These are phyloP conservation scores for Sebastes glaucus DNA, from an alignment of 2,797 vertebrate species.

Conservation along the genomic window DNA sequence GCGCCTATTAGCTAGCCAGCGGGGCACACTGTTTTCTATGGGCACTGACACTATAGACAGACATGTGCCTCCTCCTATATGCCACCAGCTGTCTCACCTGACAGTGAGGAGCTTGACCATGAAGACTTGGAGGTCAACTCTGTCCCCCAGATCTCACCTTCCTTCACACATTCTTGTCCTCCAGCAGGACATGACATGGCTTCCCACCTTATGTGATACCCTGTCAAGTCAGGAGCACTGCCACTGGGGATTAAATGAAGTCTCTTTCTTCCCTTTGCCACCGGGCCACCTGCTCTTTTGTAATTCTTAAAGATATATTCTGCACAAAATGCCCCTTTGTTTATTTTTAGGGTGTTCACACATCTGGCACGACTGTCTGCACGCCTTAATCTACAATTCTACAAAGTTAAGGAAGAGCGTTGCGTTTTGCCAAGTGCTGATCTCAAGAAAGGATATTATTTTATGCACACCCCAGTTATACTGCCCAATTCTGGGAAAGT, in stretches of 20 bases:
- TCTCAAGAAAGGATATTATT: constrained; percentile 40
- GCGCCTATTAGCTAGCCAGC: too few species aligned
- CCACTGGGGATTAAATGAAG: background rate
- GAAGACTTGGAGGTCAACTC: too few species aligned
- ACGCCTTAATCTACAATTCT: background rate
- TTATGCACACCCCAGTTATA: constrained; percentile 11
- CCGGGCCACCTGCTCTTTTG: background rate
- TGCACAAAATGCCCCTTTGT: constrained; percentile 1
- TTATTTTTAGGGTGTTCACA: constrained; percentile 36
- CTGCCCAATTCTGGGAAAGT: background rate
- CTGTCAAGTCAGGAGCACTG: background rate
- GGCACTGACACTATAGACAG: too few species aligned
- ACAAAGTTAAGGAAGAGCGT: constrained; percentile 19
- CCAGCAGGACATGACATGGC: background rate
- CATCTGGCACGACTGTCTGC: constrained; percentile 11
- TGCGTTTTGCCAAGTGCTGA: constrained; percentile 27
- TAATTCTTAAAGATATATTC: background rate
- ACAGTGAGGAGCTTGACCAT: too few species aligned
- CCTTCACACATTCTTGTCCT: background rate
- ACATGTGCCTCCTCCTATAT: too few species aligned
- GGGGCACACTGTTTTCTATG: too few species aligned
- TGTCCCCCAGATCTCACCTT: background rate
- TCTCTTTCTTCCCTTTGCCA: background rate
- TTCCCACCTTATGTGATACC: background rate
- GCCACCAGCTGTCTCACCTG: too few species aligned